These are phyloP conservation scores for Eulithis prunata DNA, from an alignment of 2,888 invertebrate genomes.

Conservation along the genomic window DNA sequence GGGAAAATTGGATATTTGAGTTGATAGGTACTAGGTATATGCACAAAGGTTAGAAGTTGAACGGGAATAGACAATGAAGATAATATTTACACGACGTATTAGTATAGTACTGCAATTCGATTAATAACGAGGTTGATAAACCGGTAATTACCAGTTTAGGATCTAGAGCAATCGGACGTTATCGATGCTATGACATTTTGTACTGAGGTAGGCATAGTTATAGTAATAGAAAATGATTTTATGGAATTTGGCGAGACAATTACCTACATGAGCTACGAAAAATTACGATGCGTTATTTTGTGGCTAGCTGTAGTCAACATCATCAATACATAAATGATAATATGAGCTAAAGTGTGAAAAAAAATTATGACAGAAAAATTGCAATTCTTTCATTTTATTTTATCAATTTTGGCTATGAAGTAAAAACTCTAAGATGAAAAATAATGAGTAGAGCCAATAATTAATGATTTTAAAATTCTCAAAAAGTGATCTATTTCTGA, in stretches of 20 bases:
- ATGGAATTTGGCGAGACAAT: conserved; percentile 12
- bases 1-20: neutral
- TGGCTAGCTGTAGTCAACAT: too few relatives aligned
- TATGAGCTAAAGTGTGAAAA: too few relatives aligned
- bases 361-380: too few relatives aligned
- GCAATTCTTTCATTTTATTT: too few relatives aligned
- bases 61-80: conserved; percentile 30
- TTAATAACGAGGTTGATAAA: conserved; percentile 55
- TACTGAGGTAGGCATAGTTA: conserved; percentile 4
- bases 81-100: conserved; percentile 43
- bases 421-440: too few relatives aligned
- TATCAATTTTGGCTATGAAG: too few relatives aligned
- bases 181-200: conserved; percentile 51
- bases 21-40: neutral
- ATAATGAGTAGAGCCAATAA: too few relatives aligned
- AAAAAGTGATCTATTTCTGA: too few relatives aligned
- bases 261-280: too few relatives aligned
- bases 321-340: too few relatives aligned
- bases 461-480: too few relatives aligned
- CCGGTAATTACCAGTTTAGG: conserved; percentile 66
- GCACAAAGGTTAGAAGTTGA: conserved; percentile 23
- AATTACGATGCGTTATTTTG: too few relatives aligned
- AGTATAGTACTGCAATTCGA: conserved; percentile 47
- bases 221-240: conserved; percentile 8
- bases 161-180: conserved; percentile 71